Conservation (phyloP, 2,797 vertebrate genomes). For the Columba guinea region DNA sequence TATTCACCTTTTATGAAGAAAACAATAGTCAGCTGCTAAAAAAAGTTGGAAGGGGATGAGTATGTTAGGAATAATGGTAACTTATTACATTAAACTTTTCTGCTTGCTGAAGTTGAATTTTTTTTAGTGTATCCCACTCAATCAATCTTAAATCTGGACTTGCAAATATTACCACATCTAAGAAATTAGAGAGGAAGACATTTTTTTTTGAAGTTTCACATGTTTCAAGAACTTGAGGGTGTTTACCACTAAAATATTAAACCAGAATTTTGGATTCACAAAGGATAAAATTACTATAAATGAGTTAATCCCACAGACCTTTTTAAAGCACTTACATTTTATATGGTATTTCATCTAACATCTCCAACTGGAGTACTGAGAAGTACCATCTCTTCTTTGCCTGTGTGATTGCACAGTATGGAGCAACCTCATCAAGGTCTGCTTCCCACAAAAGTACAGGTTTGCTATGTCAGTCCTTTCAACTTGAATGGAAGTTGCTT, state of each 20-base stretch:
- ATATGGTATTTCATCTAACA: not conserved
- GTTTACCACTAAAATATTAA: not conserved
- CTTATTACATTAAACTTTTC: not conserved
- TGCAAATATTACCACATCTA: not conserved
- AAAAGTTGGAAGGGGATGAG: not conserved
- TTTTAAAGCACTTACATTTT: not conserved
- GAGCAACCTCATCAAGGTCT: not conserved
- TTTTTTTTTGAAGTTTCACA: not conserved
- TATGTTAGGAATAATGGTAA: not conserved
- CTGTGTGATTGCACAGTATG: not conserved
- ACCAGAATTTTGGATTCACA: not conserved
- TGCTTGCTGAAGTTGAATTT: not conserved
- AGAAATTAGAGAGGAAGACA: not conserved
- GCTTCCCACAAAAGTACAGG: not conserved
- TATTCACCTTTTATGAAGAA: not conserved
- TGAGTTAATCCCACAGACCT: not conserved
- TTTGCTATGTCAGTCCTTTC: not conserved
- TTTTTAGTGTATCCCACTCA: not conserved
- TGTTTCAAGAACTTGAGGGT: not conserved
- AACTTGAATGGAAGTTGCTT: not conserved
- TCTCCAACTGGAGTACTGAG: not conserved
- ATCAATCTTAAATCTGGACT: not conserved
- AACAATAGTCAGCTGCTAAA: not conserved
- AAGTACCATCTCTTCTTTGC: not conserved
- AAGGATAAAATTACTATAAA: not conserved